A percentile compares a stretch with the other conserved stretches of the same genome.
Conservation (phyloP, 2,888 invertebrate genomes). For the Chironomus riparius region DNA sequence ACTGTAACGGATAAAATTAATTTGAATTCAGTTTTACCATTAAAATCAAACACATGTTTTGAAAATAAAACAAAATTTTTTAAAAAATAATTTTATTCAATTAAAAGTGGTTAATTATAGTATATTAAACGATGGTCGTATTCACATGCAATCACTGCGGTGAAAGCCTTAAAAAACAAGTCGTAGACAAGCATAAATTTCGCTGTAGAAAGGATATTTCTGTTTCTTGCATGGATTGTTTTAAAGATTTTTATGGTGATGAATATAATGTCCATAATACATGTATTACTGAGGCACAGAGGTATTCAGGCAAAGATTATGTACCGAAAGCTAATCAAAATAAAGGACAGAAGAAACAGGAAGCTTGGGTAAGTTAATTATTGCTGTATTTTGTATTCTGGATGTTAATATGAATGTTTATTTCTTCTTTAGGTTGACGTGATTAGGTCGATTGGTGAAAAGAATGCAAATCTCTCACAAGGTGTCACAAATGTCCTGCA, state of each 20-base stretch:
- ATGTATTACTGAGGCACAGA: constrained; percentile 77
- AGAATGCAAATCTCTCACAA: constrained; percentile 47
- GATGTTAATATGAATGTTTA: not conserved
- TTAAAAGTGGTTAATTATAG: not conserved
- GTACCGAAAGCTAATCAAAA: constrained; percentile 58
- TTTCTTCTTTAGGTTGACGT: constrained; percentile 45
- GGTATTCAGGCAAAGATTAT: constrained; percentile 78
- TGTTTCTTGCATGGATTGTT: constrained; percentile 88
- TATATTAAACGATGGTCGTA: constrained; percentile 64
- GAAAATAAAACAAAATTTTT: not conserved
- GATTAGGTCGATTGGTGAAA: constrained; percentile 55
- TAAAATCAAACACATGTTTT: no score
- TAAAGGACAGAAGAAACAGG: constrained; percentile 81
- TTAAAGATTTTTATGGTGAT: constrained; percentile 74
- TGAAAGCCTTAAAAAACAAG: constrained; percentile 80
- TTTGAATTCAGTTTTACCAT: no score
- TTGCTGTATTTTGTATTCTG: constrained; percentile 32
- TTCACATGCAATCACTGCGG: constrained; percentile 91
- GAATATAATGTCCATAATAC: constrained; percentile 71
- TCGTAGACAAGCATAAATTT: constrained; percentile 78
- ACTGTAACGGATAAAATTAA: no score
- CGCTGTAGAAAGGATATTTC: constrained; percentile 48
- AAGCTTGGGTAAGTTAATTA: constrained; percentile 54
- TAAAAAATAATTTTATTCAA: not conserved
- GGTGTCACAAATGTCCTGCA: constrained; percentile 55